These are phyloP conservation scores for Dione juno DNA, from an alignment of 2,888 invertebrate species.

Conservation along the genomic window DNA sequence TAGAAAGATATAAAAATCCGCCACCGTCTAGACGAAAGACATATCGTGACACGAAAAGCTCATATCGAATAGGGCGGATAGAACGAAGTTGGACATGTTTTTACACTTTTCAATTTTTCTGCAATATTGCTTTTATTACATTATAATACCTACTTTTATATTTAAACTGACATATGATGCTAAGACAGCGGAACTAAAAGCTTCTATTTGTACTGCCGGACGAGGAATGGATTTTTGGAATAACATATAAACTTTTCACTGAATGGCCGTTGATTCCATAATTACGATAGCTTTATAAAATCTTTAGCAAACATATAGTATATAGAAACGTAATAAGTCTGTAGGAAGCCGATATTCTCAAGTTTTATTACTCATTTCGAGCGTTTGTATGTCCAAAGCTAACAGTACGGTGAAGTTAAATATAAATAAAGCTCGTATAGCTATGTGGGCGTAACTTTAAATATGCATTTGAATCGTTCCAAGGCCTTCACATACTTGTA, in stretches of 20 bases:
- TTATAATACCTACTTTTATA: background rate
- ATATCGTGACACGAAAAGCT: conserved; percentile 22
- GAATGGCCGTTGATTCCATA: background rate
- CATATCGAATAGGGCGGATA: conserved; percentile 15
- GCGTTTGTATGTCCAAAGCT: conserved; percentile 9
- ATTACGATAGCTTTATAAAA: background rate
- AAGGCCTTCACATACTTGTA: background rate
- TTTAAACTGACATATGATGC: background rate
- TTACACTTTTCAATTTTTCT: conserved; percentile 16
- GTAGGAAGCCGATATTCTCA: background rate
- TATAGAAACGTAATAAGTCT: background rate
- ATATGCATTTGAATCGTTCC: conserved; percentile 8
- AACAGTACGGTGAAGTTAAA: conserved; percentile 22
- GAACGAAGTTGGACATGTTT: conserved; percentile 11
- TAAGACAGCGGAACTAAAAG: background rate
- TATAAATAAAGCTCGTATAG: conserved; percentile 22
- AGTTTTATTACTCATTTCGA: conserved; percentile 11
- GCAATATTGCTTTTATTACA: background rate
- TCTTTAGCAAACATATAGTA: background rate
- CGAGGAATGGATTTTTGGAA: background rate
- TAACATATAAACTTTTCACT: background rate
- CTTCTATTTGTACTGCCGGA: background rate
- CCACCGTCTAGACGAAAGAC: conserved; percentile 26
- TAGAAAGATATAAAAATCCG: conserved; percentile 5
- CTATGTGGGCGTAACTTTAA: conserved; percentile 15